Percentiles rank a stretch among this genome's conserved stretches.
phyloP scores from a whole-genome alignment of 2,888 invertebrate genomes.

The Drosophila mimetica region DNA sequence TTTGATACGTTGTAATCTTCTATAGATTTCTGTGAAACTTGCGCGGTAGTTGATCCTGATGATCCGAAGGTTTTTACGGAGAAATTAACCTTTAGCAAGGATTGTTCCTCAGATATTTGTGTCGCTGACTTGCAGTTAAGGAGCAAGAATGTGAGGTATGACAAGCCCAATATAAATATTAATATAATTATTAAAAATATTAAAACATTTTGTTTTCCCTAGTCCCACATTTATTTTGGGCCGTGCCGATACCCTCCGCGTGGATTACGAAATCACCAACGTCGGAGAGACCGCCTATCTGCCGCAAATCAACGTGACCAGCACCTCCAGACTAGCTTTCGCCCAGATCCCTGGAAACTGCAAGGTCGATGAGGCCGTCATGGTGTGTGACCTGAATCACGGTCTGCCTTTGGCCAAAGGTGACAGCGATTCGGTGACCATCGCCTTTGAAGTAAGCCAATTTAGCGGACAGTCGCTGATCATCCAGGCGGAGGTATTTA shows the following conservation, averaged over 20 bases:
- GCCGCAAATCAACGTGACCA: slow-evolving; percentile 84
- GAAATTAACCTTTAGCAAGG: slow-evolving; percentile 83
- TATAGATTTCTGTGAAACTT: slow-evolving; percentile 82
- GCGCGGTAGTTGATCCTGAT: slow-evolving; percentile 83
- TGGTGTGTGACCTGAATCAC: slow-evolving; percentile 80
- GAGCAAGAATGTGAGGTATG: slow-evolving; percentile 75
- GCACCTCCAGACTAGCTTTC: slow-evolving; percentile 83
- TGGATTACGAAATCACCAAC: slow-evolving; percentile 83
- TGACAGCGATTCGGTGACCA: slow-evolving; percentile 70
- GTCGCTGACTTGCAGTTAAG: slow-evolving; percentile 81
- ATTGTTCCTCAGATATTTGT: slow-evolving; percentile 82
- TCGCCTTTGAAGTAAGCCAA: slow-evolving; percentile 81
- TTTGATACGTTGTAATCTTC: neutral
- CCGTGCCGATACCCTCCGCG: slow-evolving; percentile 74
- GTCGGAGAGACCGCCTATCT: slow-evolving; percentile 85
- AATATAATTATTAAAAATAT: too few relatives aligned
- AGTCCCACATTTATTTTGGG: slow-evolving; percentile 82
- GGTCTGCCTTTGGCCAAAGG: slow-evolving; percentile 79
- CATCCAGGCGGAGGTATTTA: slow-evolving; percentile 82
- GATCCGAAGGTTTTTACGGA: slow-evolving; percentile 77
- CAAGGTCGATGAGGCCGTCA: slow-evolving; percentile 62
- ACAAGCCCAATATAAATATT: neutral
- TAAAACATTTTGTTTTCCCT: neutral
- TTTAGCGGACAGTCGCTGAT: slow-evolving; percentile 75
- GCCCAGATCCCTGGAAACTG: slow-evolving; percentile 82